These are phyloP conservation scores for Coccyzus lansbergi DNA, from an alignment of 2,797 vertebrate genomes.

Conservation along the genomic window DNA sequence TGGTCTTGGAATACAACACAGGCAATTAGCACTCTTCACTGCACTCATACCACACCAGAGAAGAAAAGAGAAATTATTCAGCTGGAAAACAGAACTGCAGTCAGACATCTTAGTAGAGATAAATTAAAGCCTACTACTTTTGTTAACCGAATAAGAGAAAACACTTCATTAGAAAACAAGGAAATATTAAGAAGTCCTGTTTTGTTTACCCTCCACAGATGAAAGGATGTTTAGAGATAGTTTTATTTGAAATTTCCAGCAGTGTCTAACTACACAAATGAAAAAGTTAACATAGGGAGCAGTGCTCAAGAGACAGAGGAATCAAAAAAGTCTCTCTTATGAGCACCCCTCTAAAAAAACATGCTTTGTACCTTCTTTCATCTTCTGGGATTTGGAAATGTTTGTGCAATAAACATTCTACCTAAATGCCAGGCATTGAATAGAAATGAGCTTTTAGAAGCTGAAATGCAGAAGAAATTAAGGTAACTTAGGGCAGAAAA, in stretches of 20 bases:
- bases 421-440: not conserved
- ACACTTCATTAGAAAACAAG: not conserved
- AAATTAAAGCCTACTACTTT: not conserved
- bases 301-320: not conserved
- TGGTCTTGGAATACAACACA: not conserved
- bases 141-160: not conserved
- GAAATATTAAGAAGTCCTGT: not conserved
- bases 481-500: not conserved
- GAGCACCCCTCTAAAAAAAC: not conserved
- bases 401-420: not conserved
- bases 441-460: not conserved
- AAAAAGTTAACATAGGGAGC: not conserved
- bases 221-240: not conserved
- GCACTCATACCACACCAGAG: not conserved
- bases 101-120: not conserved
- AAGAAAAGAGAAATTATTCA: constrained; percentile 23
- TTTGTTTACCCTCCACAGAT: not conserved
- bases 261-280: not conserved
- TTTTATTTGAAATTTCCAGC: not conserved
- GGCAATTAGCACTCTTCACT: not conserved
- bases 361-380: not conserved
- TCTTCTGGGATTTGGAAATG: not conserved
- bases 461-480: not conserved
- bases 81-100: not conserved
- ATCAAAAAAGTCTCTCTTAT: not conserved